phyloP scores from a whole-genome alignment of 2,888 invertebrate genomes.

The Notodonta dromedarius region DNA sequence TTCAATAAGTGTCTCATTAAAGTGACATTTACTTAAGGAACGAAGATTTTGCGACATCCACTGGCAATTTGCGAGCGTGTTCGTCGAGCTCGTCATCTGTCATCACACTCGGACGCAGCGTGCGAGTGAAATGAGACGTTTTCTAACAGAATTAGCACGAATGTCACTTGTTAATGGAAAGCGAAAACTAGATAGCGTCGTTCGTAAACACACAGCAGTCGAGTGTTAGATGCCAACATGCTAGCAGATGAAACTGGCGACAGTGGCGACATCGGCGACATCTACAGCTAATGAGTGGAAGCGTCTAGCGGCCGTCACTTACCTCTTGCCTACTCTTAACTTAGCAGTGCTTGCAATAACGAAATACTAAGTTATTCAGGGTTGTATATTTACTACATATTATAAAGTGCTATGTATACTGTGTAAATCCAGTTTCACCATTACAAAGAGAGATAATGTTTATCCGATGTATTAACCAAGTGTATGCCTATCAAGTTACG shows the following conservation, averaged over 20 bases:
- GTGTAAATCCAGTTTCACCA: slow-evolving; percentile 28
- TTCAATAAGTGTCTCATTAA: too few species aligned
- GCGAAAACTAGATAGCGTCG: slow-evolving; percentile 2
- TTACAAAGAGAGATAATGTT: slow-evolving; percentile 1
- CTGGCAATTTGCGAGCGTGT: too few species aligned
- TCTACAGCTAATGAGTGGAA: slow-evolving; percentile 43
- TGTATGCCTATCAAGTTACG: too few species aligned
- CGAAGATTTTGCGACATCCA: too few species aligned
- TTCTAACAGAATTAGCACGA: too few species aligned
- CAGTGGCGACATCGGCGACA: slow-evolving; percentile 32
- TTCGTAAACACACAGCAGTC: slow-evolving; percentile 12
- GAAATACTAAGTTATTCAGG: slow-evolving; percentile 55
- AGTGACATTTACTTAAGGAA: too few species aligned
- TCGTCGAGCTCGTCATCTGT: too few species aligned
- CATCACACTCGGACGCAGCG: too few species aligned
- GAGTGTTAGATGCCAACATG: slow-evolving; percentile 25
- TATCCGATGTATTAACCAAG: not conserved
- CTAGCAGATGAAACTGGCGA: slow-evolving; percentile 35
- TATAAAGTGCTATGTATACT: slow-evolving; percentile 25
- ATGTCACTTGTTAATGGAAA: slow-evolving; percentile 8
- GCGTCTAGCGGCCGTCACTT: slow-evolving; percentile 48
- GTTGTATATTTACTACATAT: slow-evolving; percentile 19
- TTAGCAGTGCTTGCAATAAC: slow-evolving; percentile 74
- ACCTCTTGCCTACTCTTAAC: slow-evolving; percentile 76
- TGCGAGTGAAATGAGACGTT: too few species aligned